Base-by-base conservation (phyloP, 2,888 invertebrate species). In the Caprella mutica region DNA sequence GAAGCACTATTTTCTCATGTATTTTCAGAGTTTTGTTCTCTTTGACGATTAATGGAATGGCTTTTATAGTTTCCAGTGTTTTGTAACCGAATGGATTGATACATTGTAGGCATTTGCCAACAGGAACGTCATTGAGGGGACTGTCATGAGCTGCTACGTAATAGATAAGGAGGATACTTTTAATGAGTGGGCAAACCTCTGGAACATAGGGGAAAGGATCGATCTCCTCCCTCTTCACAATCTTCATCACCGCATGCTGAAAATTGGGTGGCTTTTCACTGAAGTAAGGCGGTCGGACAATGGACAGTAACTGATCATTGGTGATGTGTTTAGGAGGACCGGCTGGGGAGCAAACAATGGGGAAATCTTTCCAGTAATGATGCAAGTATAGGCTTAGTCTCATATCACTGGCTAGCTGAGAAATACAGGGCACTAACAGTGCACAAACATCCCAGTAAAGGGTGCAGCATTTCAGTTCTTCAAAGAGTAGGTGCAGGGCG, bases 351-450 rank as follows among this genome's bases (percentile, higher is more conserved):
- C 80, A 81, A 9, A 80, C 73, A 2, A 75, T 71, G 0, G 93
- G 91, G 69, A 83, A 89, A 74, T 93, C 93, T 65, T 85, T 74
- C 77, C 86, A 85, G 71, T 94, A 94, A 71, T 88, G 84, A 66
- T 84, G 79, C 1, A 80, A 77, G 68, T 87, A 93, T 26, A 77
- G 74, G 1, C 78, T 75, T 55, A 87, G 75, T 56, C 80, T 78
- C 68, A 93, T 77, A 74, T 92, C 90, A 40, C 78, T 77, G 0
- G 89, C 78, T 40, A 93, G 70, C 69, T 85, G 86, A 69, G 84
- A 81, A 33, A 93, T 72, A 57, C 91, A 79, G 65, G 75, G 70
- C 0, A 83, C 85, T 39, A 93, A 70, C 0, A 81, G 77, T 54
- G 80, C 78, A 61, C 88, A 71, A 66, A 84, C 81, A 56, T 81